These are phyloP conservation scores for Eudemis profundana DNA, from an alignment of 2,888 invertebrate genomes.

Conservation along the genomic window DNA sequence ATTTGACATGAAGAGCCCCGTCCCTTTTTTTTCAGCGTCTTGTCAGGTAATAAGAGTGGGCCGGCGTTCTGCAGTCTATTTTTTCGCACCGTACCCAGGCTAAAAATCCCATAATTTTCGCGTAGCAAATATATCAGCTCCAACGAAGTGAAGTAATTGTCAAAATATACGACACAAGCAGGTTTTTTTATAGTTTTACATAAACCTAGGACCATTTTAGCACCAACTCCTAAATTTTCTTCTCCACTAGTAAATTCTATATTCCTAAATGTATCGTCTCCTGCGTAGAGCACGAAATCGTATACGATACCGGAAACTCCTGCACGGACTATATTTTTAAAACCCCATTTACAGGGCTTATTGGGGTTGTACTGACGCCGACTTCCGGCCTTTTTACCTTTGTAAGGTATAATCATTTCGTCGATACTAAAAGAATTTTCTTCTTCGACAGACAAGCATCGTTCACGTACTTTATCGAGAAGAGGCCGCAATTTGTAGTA, in stretches of 20 bases:
- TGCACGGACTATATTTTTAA: conserved; percentile 19
- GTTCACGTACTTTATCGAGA: conserved; percentile 38
- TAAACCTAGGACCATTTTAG: conserved; percentile 2
- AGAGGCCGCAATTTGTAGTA: conserved; percentile 45
- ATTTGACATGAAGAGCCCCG: conserved; percentile 9
- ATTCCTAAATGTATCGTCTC: conserved; percentile 6
- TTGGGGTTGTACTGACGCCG: conserved; percentile 1
- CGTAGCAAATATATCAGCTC: neutral
- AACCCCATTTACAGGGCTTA: conserved; percentile 17
- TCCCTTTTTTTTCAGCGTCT: conserved; percentile 7
- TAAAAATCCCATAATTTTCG: conserved; percentile 24
- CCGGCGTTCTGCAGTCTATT: neutral
- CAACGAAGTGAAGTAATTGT: conserved; percentile 9
- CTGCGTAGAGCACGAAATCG: conserved; percentile 14
- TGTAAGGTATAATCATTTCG: conserved; percentile 15
- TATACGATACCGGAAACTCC: conserved; percentile 18
- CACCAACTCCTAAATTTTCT: neutral
- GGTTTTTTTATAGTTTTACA: conserved; percentile 6
- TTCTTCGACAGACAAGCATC: conserved; percentile 35
- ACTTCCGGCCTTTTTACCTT: conserved; percentile 14
- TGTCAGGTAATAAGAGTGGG: neutral
- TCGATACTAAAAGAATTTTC: conserved; percentile 11
- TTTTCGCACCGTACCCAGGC: conserved; percentile 12
- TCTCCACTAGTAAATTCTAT: neutral
- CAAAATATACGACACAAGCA: conserved; percentile 17